These are phyloP conservation scores for Holcopasites calliopsidis DNA, from an alignment of 1,140 invertebrate genomes.

Conservation along the genomic window DNA sequence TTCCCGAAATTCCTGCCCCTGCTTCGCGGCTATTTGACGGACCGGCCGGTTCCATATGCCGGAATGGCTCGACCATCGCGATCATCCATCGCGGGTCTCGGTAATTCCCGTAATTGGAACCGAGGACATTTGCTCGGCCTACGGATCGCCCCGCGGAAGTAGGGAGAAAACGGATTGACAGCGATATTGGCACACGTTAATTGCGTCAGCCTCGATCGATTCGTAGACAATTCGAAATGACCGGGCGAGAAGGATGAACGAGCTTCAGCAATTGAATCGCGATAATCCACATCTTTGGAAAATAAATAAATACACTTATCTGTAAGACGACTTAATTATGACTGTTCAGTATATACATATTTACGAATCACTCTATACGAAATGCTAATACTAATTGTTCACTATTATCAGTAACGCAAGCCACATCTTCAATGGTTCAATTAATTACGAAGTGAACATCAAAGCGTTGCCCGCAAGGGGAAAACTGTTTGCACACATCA, in stretches of 20 bases:
- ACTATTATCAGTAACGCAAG: too few relatives aligned
- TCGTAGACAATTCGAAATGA: neutral
- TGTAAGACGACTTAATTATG: too few relatives aligned
- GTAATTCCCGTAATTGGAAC: slow-evolving; percentile 49
- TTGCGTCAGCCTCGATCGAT: slow-evolving; percentile 6
- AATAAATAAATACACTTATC: too few relatives aligned
- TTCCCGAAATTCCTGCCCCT: slow-evolving; percentile 53
- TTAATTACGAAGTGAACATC: too few relatives aligned
- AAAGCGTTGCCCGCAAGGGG: too few relatives aligned
- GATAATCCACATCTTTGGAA: too few relatives aligned
- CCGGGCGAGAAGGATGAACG: neutral
- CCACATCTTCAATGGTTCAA: too few relatives aligned
- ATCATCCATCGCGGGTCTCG: slow-evolving; percentile 42
- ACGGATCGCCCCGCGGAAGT: neutral
- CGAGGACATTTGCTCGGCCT: slow-evolving; percentile 39
- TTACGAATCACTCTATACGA: too few relatives aligned
- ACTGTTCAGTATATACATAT: too few relatives aligned
- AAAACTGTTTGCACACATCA: neutral
- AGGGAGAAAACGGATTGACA: slow-evolving; percentile 6
- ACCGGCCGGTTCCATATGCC: slow-evolving; percentile 37
- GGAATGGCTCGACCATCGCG: slow-evolving; percentile 28
- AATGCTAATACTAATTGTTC: too few relatives aligned
- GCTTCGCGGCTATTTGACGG: slow-evolving; percentile 57
- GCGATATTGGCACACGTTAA: slow-evolving; percentile 21
- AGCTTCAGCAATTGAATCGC: too few relatives aligned